Evolutionary conservation across 2,113 vertebrate species (phyloP).

Genomic region (Micromys minutus): DNA sequence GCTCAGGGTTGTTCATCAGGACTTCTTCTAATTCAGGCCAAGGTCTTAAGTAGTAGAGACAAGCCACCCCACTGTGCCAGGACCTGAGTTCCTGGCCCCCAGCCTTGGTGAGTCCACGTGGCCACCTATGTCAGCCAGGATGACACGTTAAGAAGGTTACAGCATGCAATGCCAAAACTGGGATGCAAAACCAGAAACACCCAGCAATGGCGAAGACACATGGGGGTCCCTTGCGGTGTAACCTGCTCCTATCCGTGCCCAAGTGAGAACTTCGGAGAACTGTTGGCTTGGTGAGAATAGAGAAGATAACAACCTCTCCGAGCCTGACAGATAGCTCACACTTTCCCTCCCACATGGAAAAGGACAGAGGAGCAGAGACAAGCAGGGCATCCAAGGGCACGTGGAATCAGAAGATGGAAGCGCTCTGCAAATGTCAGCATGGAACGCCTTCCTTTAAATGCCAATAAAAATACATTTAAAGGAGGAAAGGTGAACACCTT

Average conservation of each 20-base stretch:
- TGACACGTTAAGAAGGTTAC: neutral
- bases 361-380: neutral
- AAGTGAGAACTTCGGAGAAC: neutral
- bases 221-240: neutral
- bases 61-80: neutral
- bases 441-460: neutral
- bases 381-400: too few relatives aligned
- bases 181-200: neutral
- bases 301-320: neutral
- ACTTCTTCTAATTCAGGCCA: neutral
- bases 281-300: rapidly evolving
- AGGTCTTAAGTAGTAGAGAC: neutral
- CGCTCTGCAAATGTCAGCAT: neutral
- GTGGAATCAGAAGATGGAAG: too few relatives aligned
- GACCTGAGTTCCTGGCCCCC: neutral
- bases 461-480: neutral
- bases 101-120: neutral
- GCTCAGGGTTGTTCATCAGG: neutral
- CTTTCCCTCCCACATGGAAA: neutral
- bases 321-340: neutral
- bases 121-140: neutral
- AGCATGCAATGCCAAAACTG: neutral
- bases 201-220: neutral
- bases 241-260: neutral
- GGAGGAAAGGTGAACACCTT: neutral